phyloP scores from a whole-genome alignment of 1,140 invertebrate genomes.

The Panagrolaimus sp. region DNA sequence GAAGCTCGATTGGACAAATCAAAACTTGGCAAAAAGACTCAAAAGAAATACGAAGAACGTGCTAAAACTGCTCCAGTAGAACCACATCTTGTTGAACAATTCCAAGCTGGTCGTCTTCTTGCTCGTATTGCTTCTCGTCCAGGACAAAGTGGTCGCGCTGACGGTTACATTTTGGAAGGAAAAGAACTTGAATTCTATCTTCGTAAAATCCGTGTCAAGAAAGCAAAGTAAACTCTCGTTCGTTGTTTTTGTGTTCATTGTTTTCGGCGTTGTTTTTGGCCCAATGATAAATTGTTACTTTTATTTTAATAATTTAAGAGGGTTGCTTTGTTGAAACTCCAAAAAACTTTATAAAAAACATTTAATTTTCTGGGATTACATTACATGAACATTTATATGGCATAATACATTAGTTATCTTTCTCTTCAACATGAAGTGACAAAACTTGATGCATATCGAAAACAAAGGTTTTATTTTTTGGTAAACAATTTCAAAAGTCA shows the following conservation, averaged over 20 bases:
- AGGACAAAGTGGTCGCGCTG: conserved; percentile 89
- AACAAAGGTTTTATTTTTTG: too few relatives aligned
- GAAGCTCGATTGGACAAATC: conserved; percentile 68
- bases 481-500: too few relatives aligned
- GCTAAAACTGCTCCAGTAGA: conserved; percentile 90
- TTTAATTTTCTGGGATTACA: too few relatives aligned
- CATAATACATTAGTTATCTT: too few relatives aligned
- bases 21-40: conserved; percentile 82
- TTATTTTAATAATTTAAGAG: conserved; percentile 10
- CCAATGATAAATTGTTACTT: conserved; percentile 24
- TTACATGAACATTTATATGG: too few relatives aligned
- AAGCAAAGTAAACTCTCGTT: conserved; percentile 63
- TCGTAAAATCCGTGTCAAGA: conserved; percentile 78
- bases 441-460: too few relatives aligned
- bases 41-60: conserved; percentile 84
- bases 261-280: conserved; percentile 11
- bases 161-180: conserved; percentile 96
- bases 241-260: not conserved
- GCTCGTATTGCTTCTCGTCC: conserved; percentile 91
- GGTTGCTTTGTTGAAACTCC: too few relatives aligned
- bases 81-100: conserved; percentile 85
- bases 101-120: conserved; percentile 84
- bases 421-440: too few relatives aligned
- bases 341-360: too few relatives aligned
- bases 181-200: conserved; percentile 99